A percentile compares a stretch with the other conserved stretches of the same genome.
These are phyloP conservation scores for Fistularia commersonii DNA, from an alignment of 2,797 vertebrate species.

Conservation along the genomic window DNA sequence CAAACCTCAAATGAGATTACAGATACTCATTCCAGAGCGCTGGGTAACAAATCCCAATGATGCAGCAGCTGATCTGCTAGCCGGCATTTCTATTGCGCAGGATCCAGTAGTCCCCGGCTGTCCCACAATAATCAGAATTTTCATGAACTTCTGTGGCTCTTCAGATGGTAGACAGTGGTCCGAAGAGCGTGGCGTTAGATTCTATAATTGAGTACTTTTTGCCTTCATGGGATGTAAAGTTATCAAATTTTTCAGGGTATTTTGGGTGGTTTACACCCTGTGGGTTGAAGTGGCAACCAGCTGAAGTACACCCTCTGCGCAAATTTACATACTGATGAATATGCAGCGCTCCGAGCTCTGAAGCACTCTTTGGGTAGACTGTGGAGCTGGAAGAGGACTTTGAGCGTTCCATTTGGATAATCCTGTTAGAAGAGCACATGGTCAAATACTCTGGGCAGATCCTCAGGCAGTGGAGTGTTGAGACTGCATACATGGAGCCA, in stretches of 20 bases:
- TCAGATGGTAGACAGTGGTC: constrained; percentile 76
- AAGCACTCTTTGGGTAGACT: constrained; percentile 71
- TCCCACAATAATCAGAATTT: too few species aligned
- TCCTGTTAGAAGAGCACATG: constrained; percentile 82
- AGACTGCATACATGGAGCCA: constrained; percentile 73
- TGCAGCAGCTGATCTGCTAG: too few species aligned
- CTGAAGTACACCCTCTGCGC: constrained; percentile 81
- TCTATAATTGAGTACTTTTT: constrained; percentile 63
- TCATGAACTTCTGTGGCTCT: constrained; percentile 42
- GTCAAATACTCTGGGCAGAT: constrained; percentile 78
- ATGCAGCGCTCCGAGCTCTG: constrained; percentile 80
- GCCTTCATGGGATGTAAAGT: constrained; percentile 80
- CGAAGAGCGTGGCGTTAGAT: constrained; percentile 76
- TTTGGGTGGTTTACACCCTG: constrained; percentile 73
- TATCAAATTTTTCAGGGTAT: constrained; percentile 94
- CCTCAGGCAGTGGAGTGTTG: constrained; percentile 64
- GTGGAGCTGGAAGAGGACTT: constrained; percentile 73
- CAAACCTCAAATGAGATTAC: too few species aligned
- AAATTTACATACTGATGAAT: constrained; percentile 89
- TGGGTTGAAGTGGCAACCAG: constrained; percentile 89
- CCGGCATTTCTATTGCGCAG: too few species aligned
- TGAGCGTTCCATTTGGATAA: constrained; percentile 65
- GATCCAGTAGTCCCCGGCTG: too few species aligned
- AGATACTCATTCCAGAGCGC: too few species aligned
- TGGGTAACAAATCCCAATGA: too few species aligned